Evolutionary conservation across 2,797 vertebrate species (phyloP).

Genomic region (Notolepis coatsorum): DNA sequence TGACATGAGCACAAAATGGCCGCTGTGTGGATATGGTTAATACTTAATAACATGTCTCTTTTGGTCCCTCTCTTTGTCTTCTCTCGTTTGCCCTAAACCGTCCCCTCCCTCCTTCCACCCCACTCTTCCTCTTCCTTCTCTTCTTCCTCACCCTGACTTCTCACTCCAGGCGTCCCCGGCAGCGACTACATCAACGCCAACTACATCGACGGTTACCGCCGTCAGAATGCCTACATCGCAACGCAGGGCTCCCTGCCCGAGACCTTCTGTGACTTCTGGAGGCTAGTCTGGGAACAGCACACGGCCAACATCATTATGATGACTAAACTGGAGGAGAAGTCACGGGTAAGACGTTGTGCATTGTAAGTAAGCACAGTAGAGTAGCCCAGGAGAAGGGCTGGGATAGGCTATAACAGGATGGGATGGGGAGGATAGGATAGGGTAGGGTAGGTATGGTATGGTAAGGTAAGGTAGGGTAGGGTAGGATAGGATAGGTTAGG

Average conservation of each 20-base stretch:
- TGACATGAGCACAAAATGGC: too few relatives aligned
- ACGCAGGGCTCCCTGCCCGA: constrained; percentile 96
- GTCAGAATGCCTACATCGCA: constrained; percentile 97
- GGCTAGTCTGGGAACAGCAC: constrained; percentile 98
- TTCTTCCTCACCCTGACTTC: constrained; percentile 16
- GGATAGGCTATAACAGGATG: background rate
- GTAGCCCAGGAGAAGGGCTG: background rate
- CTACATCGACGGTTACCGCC: constrained; percentile 97
- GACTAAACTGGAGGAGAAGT: constrained; percentile 98
- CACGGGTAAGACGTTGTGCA: constrained; percentile 86
- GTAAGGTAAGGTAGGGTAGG: background rate
- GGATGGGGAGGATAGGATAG: background rate
- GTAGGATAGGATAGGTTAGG: background rate
- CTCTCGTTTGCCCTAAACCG: background rate
- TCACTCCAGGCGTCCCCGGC: constrained; percentile 88
- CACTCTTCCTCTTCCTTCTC: background rate
- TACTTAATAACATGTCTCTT: too few relatives aligned
- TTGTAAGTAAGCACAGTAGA: too few relatives aligned
- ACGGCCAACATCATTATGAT: constrained; percentile 98
- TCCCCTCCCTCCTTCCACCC: background rate
- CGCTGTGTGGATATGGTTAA: too few relatives aligned
- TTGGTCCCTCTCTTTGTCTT: background rate
- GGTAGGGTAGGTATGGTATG: background rate
- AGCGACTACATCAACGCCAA: constrained; percentile 98
- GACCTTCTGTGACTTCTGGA: constrained; percentile 98